Evolutionary conservation across 2,888 invertebrate genomes (phyloP).

Genomic region (Oegoconia quadripuncta): DNA sequence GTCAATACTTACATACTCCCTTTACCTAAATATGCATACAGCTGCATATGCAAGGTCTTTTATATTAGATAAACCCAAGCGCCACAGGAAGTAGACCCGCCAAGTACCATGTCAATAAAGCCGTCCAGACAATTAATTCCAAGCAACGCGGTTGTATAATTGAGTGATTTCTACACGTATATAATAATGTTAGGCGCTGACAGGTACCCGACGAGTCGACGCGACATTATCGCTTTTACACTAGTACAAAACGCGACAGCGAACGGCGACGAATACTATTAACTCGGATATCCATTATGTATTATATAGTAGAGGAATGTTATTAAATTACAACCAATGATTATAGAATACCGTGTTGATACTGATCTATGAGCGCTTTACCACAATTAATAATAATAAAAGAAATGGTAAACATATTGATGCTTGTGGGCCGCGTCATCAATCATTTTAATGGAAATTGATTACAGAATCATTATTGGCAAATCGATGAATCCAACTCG

Average conservation of each 20-base stretch:
- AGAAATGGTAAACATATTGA: no score
- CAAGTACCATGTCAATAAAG: not conserved
- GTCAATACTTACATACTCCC: no score
- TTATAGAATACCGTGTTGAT: no score
- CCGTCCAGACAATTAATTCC: not conserved
- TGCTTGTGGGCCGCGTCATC: no score
- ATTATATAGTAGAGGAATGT: not conserved
- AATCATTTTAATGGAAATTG: no score
- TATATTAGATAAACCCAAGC: no score
- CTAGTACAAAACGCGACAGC: not conserved
- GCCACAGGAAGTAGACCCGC: not conserved
- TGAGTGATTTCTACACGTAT: conserved; percentile 1
- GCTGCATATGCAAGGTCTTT: no score
- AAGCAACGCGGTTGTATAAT: not conserved
- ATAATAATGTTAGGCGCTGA: conserved; percentile 24
- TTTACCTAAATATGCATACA: no score
- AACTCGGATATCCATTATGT: not conserved
- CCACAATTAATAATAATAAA: no score
- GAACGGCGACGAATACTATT: conserved; percentile 1
- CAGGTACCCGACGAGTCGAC: conserved; percentile 16
- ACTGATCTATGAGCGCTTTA: not conserved
- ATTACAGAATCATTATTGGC: no score
- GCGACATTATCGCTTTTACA: not conserved
- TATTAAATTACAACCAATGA: not conserved
- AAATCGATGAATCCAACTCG: no score